phyloP scores from a whole-genome alignment of 2,113 vertebrate species.

The Andinoacara biseriatus region DNA sequence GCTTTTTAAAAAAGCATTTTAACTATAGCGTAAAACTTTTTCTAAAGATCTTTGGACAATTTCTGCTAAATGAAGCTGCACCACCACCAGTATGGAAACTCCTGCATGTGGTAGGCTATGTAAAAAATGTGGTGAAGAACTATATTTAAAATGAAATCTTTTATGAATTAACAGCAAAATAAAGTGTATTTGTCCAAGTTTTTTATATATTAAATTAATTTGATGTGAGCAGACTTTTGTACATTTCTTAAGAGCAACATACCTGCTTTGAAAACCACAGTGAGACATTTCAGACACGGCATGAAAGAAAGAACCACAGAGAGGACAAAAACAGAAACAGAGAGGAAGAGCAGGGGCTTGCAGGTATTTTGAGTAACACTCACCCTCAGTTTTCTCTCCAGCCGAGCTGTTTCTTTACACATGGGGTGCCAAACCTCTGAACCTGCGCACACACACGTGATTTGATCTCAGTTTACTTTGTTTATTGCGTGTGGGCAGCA shows the following conservation, averaged over 20 bases:
- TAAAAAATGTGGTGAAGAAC: neutral
- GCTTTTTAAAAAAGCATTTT: neutral
- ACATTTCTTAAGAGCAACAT: neutral
- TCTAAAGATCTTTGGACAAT: neutral
- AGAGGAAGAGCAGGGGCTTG: neutral
- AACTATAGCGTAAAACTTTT: neutral
- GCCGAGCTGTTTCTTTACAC: slow-evolving; percentile 93
- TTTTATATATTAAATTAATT: neutral
- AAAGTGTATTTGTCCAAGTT: neutral
- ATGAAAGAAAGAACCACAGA: neutral
- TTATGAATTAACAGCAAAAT: neutral
- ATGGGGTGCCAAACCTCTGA: slow-evolving; percentile 96
- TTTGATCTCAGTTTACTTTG: slow-evolving; percentile 15
- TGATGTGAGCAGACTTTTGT: neutral
- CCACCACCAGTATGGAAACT: neutral
- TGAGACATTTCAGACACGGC: neutral
- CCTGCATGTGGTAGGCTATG: neutral
- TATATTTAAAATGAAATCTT: neutral
- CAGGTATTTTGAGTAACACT: slow-evolving; percentile 62
- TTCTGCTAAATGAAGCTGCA: neutral
- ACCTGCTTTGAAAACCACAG: slow-evolving; percentile 2
- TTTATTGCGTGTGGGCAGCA: slow-evolving; percentile 40
- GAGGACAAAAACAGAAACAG: slow-evolving; percentile 17
- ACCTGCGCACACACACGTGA: slow-evolving; percentile 77
- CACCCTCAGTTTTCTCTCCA: slow-evolving; percentile 96